phyloP scores from a whole-genome alignment of 2,113 vertebrate species.

The Elgaria multicarinata region DNA sequence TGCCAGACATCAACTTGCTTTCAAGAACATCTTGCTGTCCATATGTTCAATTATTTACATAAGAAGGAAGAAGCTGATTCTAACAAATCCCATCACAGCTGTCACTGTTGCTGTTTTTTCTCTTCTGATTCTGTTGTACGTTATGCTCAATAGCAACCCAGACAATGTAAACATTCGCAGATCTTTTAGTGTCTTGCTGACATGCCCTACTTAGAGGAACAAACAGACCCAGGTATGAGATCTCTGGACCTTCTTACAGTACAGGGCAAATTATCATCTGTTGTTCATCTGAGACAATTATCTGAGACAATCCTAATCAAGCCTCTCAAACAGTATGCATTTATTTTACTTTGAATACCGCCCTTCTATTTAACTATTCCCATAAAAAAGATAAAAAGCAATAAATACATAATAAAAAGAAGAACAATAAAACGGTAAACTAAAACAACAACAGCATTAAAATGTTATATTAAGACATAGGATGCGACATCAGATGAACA shows the following conservation, averaged over 20 bases:
- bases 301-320: too few species aligned
- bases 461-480: too few species aligned
- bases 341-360: neutral
- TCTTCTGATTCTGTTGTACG: neutral
- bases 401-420: too few species aligned
- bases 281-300: too few species aligned
- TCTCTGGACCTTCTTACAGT: neutral
- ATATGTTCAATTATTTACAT: slow-evolving; percentile 9
- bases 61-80: neutral
- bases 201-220: neutral
- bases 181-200: neutral
- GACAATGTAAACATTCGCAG: neutral
- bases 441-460: neutral
- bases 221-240: neutral
- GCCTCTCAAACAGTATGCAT: neutral
- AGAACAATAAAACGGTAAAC: neutral
- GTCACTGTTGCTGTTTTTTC: slow-evolving; percentile 24
- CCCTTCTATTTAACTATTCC: neutral
- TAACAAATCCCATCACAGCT: slow-evolving; percentile 12
- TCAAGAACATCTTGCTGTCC: slow-evolving; percentile 34
- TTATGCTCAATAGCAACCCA: neutral
- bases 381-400: neutral
- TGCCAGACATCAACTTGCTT: neutral
- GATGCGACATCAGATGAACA: too few species aligned
- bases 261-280: neutral